A percentile compares a stretch with the other conserved stretches of the same genome.
Evolutionary conservation across 35 echinoderm and acorn worm species (phyloP).

Genomic region (Apostichopus japonicus): DNA sequence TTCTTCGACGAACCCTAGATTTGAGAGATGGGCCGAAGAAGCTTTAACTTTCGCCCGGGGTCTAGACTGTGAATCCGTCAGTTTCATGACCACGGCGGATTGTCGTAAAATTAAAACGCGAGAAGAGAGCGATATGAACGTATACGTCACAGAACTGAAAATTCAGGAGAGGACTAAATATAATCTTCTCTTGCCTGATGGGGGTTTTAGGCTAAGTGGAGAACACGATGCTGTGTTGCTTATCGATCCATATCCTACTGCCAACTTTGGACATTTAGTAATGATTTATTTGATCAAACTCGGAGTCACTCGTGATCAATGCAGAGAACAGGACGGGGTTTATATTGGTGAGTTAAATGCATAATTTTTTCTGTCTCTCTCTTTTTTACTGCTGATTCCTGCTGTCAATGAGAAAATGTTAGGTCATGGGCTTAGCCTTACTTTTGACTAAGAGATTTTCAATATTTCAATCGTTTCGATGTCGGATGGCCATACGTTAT

Average conservation of each 20-base stretch:
- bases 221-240: constrained; percentile 84
- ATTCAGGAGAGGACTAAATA: constrained; percentile 47
- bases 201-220: constrained; percentile 72
- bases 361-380: no score
- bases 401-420: no score
- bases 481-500: no score
- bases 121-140: constrained; percentile 67
- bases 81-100: constrained; percentile 67
- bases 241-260: constrained; percentile 85
- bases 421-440: no score
- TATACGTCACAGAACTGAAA: constrained; percentile 73
- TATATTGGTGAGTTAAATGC: constrained; percentile 76
- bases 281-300: constrained; percentile 83
- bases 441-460: no score
- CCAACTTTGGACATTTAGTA: constrained; percentile 95
- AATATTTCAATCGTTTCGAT: no score
- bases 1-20: neutral
- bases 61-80: constrained; percentile 75
- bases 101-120: constrained; percentile 58
- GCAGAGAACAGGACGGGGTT: constrained; percentile 52
- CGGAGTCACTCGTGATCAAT: constrained; percentile 58
- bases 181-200: constrained; percentile 77
- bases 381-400: no score
- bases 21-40: constrained; percentile 63
- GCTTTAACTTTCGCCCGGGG: constrained; percentile 55